phyloP scores from a whole-genome alignment of 2,888 invertebrate genomes.

The Clivina fossor region DNA sequence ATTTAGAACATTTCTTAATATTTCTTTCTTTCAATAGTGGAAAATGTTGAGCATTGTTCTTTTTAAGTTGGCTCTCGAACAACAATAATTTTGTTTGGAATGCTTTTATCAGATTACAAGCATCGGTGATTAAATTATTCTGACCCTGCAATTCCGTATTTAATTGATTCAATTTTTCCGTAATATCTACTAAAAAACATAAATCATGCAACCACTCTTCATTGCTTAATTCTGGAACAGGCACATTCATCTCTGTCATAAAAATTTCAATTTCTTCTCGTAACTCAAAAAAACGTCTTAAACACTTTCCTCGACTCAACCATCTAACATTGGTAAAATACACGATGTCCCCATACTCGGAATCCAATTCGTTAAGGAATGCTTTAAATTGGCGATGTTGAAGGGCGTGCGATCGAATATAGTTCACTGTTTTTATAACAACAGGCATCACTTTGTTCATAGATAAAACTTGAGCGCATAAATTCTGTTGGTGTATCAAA shows the following conservation, averaged over 20 bases:
- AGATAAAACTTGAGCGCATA: no score
- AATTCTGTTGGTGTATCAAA: no score
- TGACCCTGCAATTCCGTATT: slow-evolving; percentile 32
- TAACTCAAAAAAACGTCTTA: slow-evolving; percentile 33
- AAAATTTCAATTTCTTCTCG: slow-evolving; percentile 35
- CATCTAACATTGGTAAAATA: slow-evolving; percentile 36
- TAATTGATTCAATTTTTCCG: slow-evolving; percentile 34
- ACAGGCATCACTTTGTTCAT: no score
- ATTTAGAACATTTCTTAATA: slow-evolving; percentile 28
- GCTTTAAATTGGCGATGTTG: no score
- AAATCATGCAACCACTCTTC: slow-evolving; percentile 32
- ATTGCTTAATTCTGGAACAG: slow-evolving; percentile 34
- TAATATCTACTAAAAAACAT: slow-evolving; percentile 37
- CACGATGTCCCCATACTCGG: slow-evolving; percentile 35
- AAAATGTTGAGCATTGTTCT: slow-evolving; percentile 32
- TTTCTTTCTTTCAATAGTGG: slow-evolving; percentile 35
- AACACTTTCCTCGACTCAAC: slow-evolving; percentile 35
- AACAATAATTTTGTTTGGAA: slow-evolving; percentile 33
- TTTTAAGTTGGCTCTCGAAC: slow-evolving; percentile 32
- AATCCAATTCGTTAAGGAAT: slow-evolving; percentile 33
- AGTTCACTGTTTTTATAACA: no score
- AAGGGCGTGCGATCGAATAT: no score
- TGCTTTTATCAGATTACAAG: slow-evolving; percentile 29
- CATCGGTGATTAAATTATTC: slow-evolving; percentile 32
- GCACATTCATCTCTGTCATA: slow-evolving; percentile 28